Evolutionary conservation across 2,797 vertebrate species (phyloP).

Genomic region (Setipinna tenuifilis): DNA sequence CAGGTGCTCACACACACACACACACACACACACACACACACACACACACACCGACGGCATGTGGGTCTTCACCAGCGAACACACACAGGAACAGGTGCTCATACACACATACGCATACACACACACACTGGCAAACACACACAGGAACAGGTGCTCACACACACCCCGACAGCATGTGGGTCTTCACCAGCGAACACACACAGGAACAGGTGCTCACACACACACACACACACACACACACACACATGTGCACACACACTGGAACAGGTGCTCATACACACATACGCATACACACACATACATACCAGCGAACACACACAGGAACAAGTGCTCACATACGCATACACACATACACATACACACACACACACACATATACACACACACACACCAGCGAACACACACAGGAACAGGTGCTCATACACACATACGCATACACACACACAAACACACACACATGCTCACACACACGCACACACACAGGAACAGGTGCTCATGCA

Average conservation of each 20-base stretch:
- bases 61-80: slow-evolving; percentile 75
- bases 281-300: too few species aligned
- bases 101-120: neutral
- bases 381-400: slow-evolving; percentile 66
- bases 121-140: slow-evolving; percentile 61
- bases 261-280: too few species aligned
- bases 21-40: neutral
- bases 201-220: slow-evolving; percentile 71
- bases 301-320: too few species aligned
- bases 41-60: slow-evolving; percentile 66
- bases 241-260: slow-evolving; percentile 67
- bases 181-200: too few species aligned
- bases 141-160: slow-evolving; percentile 71
- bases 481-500: neutral
- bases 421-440: too few species aligned
- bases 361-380: too few species aligned
- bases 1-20: neutral
- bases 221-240: slow-evolving; percentile 59
- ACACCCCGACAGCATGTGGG: slow-evolving; percentile 68
- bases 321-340: too few species aligned
- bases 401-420: slow-evolving; percentile 75
- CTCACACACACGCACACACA: too few species aligned
- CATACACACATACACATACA: too few species aligned
- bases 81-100: too few species aligned
- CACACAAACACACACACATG: too few species aligned